Evolutionary conservation across 2,113 vertebrate species (phyloP), one percentile per base, ranked within the genome.

Genomic region (Butorides virescens): DNA sequence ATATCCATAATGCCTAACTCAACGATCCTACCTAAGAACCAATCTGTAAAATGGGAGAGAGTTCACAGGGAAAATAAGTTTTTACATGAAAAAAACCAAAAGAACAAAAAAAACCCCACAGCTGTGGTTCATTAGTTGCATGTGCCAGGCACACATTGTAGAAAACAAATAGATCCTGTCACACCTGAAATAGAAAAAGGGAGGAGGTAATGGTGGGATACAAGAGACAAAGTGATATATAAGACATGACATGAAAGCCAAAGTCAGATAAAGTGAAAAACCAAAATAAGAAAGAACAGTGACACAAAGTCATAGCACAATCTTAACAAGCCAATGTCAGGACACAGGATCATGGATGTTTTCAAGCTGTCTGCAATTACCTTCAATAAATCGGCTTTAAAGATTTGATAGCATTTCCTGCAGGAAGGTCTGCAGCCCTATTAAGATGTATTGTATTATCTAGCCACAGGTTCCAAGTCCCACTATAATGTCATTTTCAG

Each of bases 291-390:
- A 87, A 93, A 90, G 52, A 56, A 19, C n/a, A 66, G 15, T 86
- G 78, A 80, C 86, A 93, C 27, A 79, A 78, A 88, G 63, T 49
- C 78, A 90, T 72, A 86, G 63, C 22, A 44, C 29, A 42, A 3
- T 25, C 59, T 86, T 94, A 95, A 94, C 37, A 73, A 93, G 88
- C 21, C 86, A 83, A 4, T 90, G 90, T 94, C 95, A 82, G 34
- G 90, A 81, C 83, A 89, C 66, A 95, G 58, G 66, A 82, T 90
- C 95, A 86, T 74, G 75, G 88, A 83, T 90, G 67, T 94, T 92
- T 95, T 95, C 92, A 94, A 94, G 63, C 85, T 92, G 71, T 74
- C 95, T 93, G 55, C 78, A 88, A 86, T 93, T 95, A 77, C 47
- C 50, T 88, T 93, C 75, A 61, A 39, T 92, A 96, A 96, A 96